Percentiles rank a stretch among this genome's conserved stretches.
Conservation (phyloP, 2,113 vertebrate species). For the Cephalopterus ornatus region DNA sequence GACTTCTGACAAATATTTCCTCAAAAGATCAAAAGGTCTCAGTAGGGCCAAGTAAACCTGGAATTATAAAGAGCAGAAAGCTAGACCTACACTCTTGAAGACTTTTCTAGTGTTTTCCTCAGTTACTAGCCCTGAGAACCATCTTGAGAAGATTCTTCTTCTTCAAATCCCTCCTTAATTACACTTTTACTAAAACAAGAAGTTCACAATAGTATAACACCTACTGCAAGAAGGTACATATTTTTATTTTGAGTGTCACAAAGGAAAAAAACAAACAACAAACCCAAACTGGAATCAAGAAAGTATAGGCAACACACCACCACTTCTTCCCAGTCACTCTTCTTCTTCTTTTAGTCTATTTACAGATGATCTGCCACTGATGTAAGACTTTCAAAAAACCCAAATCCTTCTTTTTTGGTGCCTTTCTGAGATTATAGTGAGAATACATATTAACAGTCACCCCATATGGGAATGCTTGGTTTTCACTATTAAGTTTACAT, state of each 20-base stretch:
- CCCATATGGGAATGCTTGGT: rapidly evolving
- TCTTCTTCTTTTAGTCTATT: neutral
- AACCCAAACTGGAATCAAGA: neutral
- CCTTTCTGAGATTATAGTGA: neutral
- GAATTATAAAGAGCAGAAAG: neutral
- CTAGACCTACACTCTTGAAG: neutral
- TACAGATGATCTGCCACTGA: neutral
- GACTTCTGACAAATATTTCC: neutral
- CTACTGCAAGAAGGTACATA: neutral
- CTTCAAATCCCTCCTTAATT: neutral
- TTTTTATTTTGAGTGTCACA: neutral
- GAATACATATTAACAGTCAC: neutral
- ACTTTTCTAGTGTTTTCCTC: neutral
- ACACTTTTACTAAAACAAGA: neutral
- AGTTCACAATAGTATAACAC: neutral
- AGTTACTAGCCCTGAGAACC: neutral
- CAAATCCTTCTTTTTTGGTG: neutral
- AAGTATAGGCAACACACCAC: neutral
- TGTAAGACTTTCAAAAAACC: neutral
- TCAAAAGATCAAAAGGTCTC: neutral
- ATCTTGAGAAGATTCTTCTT: neutral
- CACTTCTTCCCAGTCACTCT: neutral
- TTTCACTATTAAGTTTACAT: neutral
- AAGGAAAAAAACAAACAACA: neutral
- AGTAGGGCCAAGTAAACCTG: neutral